Base-by-base conservation (phyloP, 1,140 invertebrate species). In the Papilio xuthus region DNA sequence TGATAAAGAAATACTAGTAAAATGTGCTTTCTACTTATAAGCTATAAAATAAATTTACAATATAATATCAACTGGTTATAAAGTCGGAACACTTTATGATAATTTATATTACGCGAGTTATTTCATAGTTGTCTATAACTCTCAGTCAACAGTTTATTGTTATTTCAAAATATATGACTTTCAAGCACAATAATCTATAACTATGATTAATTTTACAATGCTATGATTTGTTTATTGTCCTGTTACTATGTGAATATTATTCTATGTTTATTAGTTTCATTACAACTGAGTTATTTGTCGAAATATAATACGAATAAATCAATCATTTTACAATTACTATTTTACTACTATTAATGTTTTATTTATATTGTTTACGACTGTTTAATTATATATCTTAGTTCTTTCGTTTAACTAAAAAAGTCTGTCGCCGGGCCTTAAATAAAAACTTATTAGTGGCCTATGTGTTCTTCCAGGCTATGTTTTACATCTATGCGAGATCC, bases 101-200 rank as follows among this genome's bases (percentile, higher is more conserved):
- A 63, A 63, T 63, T 63, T 63, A 63, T 63, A 63, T 63, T 15
- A 63, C 26, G 12, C 26, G 56, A 60, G 23, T 12, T 32, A 26
- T 63, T 63, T 63, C 23, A 63, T 26, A 23, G 56, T 63, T 1
- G 60, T 63, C 60, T 63, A 63, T 63, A 63, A 63, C 60, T 63
- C 60, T 28, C 47, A 50, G 18, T 18, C 4, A 13, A 63, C 60
- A 63, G 12, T 63, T 63, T 63, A 63, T 63, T 63, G 60, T 28
- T 63, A 63, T 63, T 28, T 13, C 60, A 63, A 63, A 63, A 63
- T 28, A 63, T 63, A 63, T 63, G 7, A 23, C 20, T 8, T 82
- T 75, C 13, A 44, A 44, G n/a, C 42, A 69, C 47, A 67, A 42
- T 80, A 70, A 79, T 78, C 75, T 26, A 23, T 15, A 28, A 63